These are phyloP conservation scores for Tauraco erythrolophus DNA, from an alignment of 2,113 vertebrate genomes.

Conservation along the genomic window DNA sequence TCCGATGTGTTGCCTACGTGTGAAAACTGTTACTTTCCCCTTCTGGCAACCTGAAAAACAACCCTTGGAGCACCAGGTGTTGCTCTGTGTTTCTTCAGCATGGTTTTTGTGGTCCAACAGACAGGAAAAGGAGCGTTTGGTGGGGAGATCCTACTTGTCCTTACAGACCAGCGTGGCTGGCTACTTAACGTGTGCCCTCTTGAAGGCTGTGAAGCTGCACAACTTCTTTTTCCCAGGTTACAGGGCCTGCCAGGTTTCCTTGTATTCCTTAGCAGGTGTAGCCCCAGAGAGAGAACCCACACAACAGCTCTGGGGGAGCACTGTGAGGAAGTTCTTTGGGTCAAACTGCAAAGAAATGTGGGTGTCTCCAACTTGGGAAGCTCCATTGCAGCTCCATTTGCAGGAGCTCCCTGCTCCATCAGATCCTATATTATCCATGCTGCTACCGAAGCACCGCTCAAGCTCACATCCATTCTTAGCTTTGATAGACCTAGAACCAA, in stretches of 20 bases:
- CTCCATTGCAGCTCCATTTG: neutral
- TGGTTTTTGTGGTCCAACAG: constrained; percentile 51
- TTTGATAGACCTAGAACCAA: neutral
- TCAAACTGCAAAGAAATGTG: neutral
- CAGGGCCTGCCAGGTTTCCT: neutral
- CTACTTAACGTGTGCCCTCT: neutral
- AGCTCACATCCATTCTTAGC: neutral
- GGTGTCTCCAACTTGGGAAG: neutral
- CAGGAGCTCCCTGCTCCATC: neutral
- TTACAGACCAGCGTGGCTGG: neutral
- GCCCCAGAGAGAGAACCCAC: neutral
- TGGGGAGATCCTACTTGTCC: neutral
- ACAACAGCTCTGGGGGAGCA: rapidly evolving
- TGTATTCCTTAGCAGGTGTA: neutral
- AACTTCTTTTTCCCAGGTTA: neutral
- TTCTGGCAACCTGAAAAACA: neutral
- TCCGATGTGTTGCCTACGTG: rapidly evolving
- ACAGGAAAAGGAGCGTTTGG: constrained; percentile 38
- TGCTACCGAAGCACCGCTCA: neutral
- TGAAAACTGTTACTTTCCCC: neutral
- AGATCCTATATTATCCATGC: neutral
- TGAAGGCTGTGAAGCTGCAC: neutral
- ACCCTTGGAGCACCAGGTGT: constrained; percentile 14
- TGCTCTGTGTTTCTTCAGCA: neutral
- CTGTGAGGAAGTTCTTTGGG: neutral